Evolutionary conservation across 2,888 invertebrate genomes (phyloP), one percentile per base, ranked within the genome.

Genomic region (Ophioninae sp.): DNA sequence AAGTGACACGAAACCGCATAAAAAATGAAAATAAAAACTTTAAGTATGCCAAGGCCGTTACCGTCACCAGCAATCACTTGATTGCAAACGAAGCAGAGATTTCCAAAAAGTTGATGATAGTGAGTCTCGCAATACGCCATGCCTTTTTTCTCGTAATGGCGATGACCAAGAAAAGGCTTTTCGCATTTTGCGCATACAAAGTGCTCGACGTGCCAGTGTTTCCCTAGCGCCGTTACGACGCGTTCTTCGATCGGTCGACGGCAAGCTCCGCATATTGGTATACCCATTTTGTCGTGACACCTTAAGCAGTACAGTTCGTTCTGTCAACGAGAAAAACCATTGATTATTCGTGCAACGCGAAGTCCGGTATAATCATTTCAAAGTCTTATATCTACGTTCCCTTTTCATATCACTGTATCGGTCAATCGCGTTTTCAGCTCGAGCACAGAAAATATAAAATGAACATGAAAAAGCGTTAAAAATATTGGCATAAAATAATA

Each of bases 141-240:
- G 0, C 99, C 99, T 90, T 99, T 99, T 94, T 98, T 98, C 94
- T 99, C 99, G 93, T 99, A 99, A 93, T 99, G 99, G 0, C 99
- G 97, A 94, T 99, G 98, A 0, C 99, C 99, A 91, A 99, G 96
- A 95, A 99, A 99, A 0, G 99, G 99, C 93, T 99, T 99, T 94
- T 99, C 99, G 93, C 99, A 99, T 93, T 99, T 99, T 87, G 99
- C 99, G 93, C 99, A 99, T 1, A 99, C 99, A 93, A 99, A 99
- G 94, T 99, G 99, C 96, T 99, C 99, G 39, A 99, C 99, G 93
- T 99, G 99, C 99, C 99, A 99, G 92, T 99, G 98, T 93, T 99
- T 99, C 41, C 99, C 99, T 41, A 99, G 94, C 13, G 99, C 99
- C 50, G 99, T 99, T 10, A 99, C 99, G 41, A 99, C 99, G 83